Conservation (phyloP, 2,113 vertebrate genomes). For the Phalacrocorax brasilianus region DNA sequence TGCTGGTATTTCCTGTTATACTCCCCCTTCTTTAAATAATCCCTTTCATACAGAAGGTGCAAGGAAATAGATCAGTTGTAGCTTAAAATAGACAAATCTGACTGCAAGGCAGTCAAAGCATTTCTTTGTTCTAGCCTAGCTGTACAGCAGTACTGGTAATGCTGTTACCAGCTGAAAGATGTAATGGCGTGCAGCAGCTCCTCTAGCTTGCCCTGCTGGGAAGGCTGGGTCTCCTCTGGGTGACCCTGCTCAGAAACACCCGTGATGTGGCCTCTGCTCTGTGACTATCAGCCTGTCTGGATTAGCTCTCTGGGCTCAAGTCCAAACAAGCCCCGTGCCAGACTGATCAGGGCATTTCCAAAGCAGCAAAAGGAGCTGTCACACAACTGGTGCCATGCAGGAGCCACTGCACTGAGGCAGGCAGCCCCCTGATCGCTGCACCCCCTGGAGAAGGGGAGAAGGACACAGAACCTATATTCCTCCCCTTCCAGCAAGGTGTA, state of each 20-base stretch:
- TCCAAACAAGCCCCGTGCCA: background rate
- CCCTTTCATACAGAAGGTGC: background rate
- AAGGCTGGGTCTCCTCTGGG: background rate
- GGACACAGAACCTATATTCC: background rate
- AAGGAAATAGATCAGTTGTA: conserved; percentile 27
- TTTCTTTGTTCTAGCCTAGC: background rate
- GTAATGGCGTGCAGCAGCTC: background rate
- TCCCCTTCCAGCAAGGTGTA: background rate
- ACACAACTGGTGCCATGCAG: background rate
- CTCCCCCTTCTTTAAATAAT: conserved; percentile 10
- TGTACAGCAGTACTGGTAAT: background rate
- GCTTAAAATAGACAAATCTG: conserved; percentile 53
- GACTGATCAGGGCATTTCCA: background rate
- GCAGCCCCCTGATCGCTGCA: background rate
- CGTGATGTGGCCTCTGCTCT: background rate
- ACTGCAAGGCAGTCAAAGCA: background rate
- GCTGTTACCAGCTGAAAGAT: background rate
- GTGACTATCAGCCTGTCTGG: background rate
- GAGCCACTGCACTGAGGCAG: background rate
- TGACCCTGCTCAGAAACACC: background rate
- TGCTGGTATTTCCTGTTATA: background rate
- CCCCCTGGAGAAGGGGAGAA: background rate
- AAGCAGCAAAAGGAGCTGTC: background rate
- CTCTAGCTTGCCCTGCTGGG: background rate
- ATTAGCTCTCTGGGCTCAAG: background rate